Conservation (phyloP, 1,140 invertebrate genomes). For the Ceratina australensis region DNA sequence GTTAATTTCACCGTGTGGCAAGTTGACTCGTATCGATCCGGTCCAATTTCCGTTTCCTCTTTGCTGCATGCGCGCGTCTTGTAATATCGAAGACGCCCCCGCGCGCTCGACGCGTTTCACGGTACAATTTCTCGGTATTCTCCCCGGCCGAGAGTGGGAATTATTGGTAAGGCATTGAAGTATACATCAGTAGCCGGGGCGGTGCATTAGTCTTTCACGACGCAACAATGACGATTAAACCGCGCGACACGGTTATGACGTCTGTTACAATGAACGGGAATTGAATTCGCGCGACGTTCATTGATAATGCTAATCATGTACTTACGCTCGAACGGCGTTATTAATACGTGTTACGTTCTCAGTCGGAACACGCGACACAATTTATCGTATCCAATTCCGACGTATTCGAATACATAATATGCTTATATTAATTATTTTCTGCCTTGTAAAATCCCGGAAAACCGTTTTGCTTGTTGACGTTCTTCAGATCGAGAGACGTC, state of each 20-base stretch:
- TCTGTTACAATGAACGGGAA: conserved; percentile 40
- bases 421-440: no score
- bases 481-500: not conserved
- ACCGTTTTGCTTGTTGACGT: not conserved
- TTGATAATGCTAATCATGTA: conserved; percentile 46
- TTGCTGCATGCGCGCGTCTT: conserved; percentile 31
- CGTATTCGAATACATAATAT: not conserved
- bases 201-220: conserved; percentile 45
- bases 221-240: conserved; percentile 58
- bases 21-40: conserved; percentile 27
- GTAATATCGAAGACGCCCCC: conserved; percentile 54
- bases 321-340: conserved; percentile 38
- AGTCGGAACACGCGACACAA: conserved; percentile 21
- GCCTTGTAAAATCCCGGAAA: no score
- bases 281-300: conserved; percentile 25
- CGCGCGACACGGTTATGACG: conserved; percentile 38
- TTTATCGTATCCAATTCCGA: conserved; percentile 40
- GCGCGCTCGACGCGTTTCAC: not conserved
- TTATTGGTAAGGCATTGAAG: conserved; percentile 59
- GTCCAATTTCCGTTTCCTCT: conserved; percentile 41
- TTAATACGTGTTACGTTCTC: conserved; percentile 35
- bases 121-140: conserved; percentile 47
- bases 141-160: conserved; percentile 30
- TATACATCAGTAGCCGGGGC: conserved; percentile 17
- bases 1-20: conserved; percentile 8